Percentiles rank a stretch among this genome's conserved stretches.
These are phyloP conservation scores for Leucozona laternaria DNA, from an alignment of 2,888 invertebrate genomes.

Conservation along the genomic window DNA sequence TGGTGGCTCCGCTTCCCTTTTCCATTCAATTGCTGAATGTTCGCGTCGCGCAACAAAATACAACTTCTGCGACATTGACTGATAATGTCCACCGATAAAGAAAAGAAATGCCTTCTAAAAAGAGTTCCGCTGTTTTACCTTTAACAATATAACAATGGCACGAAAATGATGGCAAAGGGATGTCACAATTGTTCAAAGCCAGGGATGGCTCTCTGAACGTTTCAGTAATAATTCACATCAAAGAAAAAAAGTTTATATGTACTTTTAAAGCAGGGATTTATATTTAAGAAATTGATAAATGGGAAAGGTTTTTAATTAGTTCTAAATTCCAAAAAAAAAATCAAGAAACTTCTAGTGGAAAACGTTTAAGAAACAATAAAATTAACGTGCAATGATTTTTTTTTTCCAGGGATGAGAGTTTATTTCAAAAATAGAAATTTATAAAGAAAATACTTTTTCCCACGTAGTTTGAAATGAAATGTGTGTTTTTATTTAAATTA, in stretches of 20 bases:
- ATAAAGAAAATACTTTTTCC: too few species aligned
- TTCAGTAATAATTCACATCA: not conserved
- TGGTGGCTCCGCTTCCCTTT: not conserved
- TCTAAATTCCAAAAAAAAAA: too few species aligned
- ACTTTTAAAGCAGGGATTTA: too few species aligned
- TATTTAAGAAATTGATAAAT: too few species aligned
- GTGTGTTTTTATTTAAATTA: too few species aligned
- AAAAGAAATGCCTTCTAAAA: constrained; percentile 23
- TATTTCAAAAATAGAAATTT: too few species aligned
- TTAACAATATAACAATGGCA: constrained; percentile 9
- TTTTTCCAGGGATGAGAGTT: too few species aligned
- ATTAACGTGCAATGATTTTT: too few species aligned
- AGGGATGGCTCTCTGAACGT: not conserved
- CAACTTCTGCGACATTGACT: constrained; percentile 60
- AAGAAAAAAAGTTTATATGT: too few species aligned
- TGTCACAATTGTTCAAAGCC: not conserved
- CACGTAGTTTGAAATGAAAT: too few species aligned
- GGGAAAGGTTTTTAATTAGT: too few species aligned
- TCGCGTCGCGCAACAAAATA: not conserved
- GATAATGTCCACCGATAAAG: constrained; percentile 64
- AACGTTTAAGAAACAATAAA: not conserved
- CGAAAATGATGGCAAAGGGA: not conserved
- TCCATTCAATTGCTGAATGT: not conserved
- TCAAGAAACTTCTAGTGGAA: too few species aligned
- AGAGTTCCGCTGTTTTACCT: constrained; percentile 19